Evolutionary conservation across 2,113 vertebrate genomes (phyloP).

Genomic region (Malurus elegans): DNA sequence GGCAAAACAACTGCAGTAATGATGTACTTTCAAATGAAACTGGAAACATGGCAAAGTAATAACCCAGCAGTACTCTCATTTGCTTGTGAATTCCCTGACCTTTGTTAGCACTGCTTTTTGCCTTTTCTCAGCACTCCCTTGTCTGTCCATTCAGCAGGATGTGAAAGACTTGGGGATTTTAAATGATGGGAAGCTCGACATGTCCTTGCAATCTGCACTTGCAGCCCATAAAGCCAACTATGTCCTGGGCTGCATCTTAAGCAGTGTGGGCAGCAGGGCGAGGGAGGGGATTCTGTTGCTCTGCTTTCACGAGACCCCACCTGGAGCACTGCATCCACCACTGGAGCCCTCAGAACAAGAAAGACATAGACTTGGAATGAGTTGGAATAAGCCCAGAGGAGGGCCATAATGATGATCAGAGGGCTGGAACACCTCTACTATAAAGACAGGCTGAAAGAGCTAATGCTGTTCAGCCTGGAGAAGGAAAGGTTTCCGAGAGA

Average conservation of each 20-base stretch:
- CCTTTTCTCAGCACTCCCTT: background rate
- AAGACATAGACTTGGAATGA: background rate
- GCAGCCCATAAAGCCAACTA: background rate
- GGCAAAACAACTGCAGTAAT: background rate
- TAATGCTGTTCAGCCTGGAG: background rate
- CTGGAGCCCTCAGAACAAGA: background rate
- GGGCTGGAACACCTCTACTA: background rate
- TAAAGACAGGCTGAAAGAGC: background rate
- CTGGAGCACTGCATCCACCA: background rate
- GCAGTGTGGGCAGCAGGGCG: rapidly evolving
- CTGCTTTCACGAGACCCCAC: background rate
- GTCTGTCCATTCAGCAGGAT: background rate
- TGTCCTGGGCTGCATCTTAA: background rate
- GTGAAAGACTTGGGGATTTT: background rate
- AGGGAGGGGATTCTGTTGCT: background rate
- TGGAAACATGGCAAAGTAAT: rapidly evolving
- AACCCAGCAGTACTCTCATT: background rate
- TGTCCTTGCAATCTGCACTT: background rate
- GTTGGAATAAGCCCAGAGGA: background rate
- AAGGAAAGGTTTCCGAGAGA: background rate
- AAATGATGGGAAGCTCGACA: background rate
- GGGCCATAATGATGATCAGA: background rate
- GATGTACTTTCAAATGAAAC: background rate
- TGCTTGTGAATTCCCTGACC: background rate
- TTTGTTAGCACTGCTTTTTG: background rate